Conservation (phyloP, 2,113 vertebrate genomes). For the Semicossyphus pulcher region DNA sequence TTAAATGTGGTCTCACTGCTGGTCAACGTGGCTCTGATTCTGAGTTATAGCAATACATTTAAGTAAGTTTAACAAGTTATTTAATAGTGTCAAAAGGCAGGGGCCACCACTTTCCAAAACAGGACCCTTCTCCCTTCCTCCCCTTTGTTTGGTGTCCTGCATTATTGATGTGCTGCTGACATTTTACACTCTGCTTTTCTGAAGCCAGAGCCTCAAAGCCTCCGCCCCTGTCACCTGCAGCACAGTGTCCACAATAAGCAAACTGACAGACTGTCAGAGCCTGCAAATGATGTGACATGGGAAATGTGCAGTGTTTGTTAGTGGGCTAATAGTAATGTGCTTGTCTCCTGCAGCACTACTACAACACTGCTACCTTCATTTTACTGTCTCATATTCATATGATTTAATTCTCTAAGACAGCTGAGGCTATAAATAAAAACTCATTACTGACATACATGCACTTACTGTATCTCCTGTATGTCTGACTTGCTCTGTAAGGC, state of each 20-base stretch:
- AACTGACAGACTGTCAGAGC: neutral
- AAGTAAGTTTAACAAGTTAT: neutral
- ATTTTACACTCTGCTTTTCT: slow-evolving; percentile 51
- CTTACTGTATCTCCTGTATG: neutral
- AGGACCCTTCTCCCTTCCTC: neutral
- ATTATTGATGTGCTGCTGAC: slow-evolving; percentile 70
- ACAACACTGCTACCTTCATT: no score
- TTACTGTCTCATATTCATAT: neutral
- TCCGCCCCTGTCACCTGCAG: slow-evolving; percentile 48
- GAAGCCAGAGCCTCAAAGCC: slow-evolving; percentile 11
- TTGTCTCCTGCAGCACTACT: neutral
- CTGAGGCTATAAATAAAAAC: no score
- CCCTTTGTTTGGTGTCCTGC: slow-evolving; percentile 51
- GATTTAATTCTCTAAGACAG: neutral
- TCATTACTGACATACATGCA: no score
- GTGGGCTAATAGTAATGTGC: no score
- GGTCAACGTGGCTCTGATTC: neutral
- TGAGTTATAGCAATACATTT: no score
- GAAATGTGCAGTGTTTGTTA: no score
- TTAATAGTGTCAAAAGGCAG: neutral
- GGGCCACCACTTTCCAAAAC: neutral
- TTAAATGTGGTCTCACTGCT: neutral
- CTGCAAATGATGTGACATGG: slow-evolving; percentile 2
- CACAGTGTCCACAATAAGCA: slow-evolving; percentile 26
- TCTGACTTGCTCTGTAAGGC: neutral